Percentiles rank a stretch among this genome's conserved stretches.
Conservation (phyloP, 2,113 vertebrate genomes). For the Nesoenas mayeri region DNA sequence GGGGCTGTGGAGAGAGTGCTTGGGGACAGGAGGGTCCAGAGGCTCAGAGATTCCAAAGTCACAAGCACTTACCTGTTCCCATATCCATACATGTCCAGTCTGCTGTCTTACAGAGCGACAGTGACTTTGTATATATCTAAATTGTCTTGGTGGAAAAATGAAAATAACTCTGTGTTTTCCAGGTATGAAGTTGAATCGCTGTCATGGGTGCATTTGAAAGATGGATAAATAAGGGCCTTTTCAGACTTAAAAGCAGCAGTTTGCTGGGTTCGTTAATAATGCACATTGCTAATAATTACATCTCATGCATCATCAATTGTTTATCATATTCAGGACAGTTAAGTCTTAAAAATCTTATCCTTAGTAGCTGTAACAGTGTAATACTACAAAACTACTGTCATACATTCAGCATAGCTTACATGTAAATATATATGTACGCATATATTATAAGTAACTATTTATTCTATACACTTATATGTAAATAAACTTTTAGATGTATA, state of each 20-base stretch:
- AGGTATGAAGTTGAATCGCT: neutral
- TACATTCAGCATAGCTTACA: neutral
- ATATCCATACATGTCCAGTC: fast-evolving
- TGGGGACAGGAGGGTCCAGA: neutral
- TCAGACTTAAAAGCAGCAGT: neutral
- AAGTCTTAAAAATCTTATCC: neutral
- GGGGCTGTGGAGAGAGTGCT: neutral
- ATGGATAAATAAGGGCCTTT: neutral
- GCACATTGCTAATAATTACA: neutral
- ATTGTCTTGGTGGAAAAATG: neutral
- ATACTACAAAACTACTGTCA: neutral
- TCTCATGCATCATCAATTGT: neutral
- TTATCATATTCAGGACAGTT: neutral
- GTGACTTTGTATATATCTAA: neutral
- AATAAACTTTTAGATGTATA: neutral
- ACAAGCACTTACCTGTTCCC: fast-evolving
- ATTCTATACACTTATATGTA: neutral
- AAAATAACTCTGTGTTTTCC: neutral
- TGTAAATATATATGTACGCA: neutral
- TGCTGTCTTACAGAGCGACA: too few relatives aligned
- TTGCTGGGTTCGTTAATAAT: neutral
- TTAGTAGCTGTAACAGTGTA: neutral
- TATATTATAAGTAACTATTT: neutral
- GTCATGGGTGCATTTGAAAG: neutral
- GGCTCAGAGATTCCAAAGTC: neutral